Base-by-base conservation (phyloP, 2,113 vertebrate species). In the Aptenodytes forsteri region DNA sequence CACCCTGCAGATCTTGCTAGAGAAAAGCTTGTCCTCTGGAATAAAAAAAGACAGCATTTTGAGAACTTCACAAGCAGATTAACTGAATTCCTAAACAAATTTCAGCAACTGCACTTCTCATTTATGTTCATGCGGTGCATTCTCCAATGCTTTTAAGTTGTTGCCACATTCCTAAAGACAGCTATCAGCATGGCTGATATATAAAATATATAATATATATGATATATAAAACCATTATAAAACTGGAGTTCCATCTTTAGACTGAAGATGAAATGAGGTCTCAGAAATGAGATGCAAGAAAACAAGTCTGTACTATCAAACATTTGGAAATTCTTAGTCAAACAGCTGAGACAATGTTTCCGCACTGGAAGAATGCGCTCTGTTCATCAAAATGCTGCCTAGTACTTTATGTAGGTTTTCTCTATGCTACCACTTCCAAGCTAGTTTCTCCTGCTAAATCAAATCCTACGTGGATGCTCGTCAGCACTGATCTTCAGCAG, bases 281-380 rank as follows among this genome's bases (percentile, higher is more conserved):
- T 89, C 52, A 56, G 65, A 91, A 94, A 87, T 50, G 19, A 93
- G 66, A 85, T 46, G n/a, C 70, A 91, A 72, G 64, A 58, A 89
- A 87, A 89, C 87, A 81, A 92, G 67, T 11, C 83, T 66, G 54
- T 38, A 42, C 82, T 40, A 83, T 64, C 26, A 81, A 86, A 92
- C 70, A 77, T 52, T 96, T 93, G 96, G 94, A 95, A 96, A 95
- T 79, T 96, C 84, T 95, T 62, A 89, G 62, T 93, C 89, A 94
- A 96, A 88, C 75, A 96, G 89, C 93, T 73, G 91, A 96, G 70
- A 93, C 65, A 65, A 89, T 61, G 62, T 65, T 96, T 81, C 91
- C 61, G 11, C 46, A 42, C 75, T 89, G 54, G 6, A 91, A 80
- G 54, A 87, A 89, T 25, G n/a, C 16, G 46, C 64, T 90, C 84